phyloP scores from a whole-genome alignment of 92 coral and sea anemone species.

The Micromussa lordhowensis region DNA sequence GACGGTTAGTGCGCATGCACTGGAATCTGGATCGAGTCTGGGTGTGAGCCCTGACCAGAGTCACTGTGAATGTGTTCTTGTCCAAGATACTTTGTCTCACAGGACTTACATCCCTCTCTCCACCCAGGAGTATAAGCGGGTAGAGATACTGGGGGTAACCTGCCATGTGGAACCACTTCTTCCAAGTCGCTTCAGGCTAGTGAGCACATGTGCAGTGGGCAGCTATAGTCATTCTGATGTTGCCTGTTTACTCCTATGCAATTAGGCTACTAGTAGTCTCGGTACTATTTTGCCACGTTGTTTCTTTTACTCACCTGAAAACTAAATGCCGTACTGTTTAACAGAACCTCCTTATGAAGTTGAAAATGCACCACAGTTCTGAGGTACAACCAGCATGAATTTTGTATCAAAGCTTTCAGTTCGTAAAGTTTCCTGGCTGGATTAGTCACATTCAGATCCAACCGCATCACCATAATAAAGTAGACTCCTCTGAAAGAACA shows the following conservation, averaged over 20 bases:
- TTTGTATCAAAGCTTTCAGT: not conserved
- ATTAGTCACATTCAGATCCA: slow-evolving; percentile 56
- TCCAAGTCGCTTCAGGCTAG: too few species aligned
- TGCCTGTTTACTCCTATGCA: not conserved
- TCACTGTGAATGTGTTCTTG: too few species aligned
- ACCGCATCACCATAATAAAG: slow-evolving; percentile 35
- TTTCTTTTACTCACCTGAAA: slow-evolving; percentile 15
- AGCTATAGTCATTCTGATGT: not conserved
- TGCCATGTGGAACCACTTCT: too few species aligned
- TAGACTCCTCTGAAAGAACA: slow-evolving; percentile 61
- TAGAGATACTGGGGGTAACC: too few species aligned
- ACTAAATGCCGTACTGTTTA: slow-evolving; percentile 16
- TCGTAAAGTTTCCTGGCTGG: slow-evolving; percentile 2
- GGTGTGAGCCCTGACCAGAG: not conserved
- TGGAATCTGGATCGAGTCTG: too few species aligned
- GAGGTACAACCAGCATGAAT: not conserved
- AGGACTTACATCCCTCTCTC: too few species aligned
- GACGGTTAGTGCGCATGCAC: too few species aligned
- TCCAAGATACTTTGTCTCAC: too few species aligned
- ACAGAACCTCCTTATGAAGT: not conserved
- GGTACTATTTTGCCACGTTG: too few species aligned
- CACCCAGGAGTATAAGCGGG: too few species aligned
- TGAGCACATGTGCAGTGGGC: too few species aligned
- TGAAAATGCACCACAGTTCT: slow-evolving; percentile 10
- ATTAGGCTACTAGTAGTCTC: not conserved